These are phyloP conservation scores for Cephus cinctus DNA, from an alignment of 1,140 invertebrate species.

Conservation along the genomic window DNA sequence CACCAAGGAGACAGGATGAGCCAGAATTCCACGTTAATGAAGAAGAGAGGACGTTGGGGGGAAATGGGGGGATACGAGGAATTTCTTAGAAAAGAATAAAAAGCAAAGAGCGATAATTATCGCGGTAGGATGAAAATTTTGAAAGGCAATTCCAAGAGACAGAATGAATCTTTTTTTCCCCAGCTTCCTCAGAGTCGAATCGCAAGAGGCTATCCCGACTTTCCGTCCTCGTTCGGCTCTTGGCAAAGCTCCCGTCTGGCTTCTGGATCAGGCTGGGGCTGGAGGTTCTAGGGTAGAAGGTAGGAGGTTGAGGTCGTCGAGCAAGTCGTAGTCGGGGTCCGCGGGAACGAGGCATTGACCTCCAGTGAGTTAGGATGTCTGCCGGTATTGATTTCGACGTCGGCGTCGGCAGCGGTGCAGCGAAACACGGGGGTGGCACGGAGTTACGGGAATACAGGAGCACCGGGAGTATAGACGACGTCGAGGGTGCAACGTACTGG, in stretches of 20 bases:
- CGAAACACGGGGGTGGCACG: slow-evolving; percentile 12
- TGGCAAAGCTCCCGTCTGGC: slow-evolving; percentile 28
- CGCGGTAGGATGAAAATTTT: too few relatives aligned
- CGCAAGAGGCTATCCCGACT: too few relatives aligned
- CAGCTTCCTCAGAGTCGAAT: too few relatives aligned
- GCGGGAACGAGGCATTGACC: slow-evolving; percentile 48
- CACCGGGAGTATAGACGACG: slow-evolving; percentile 1
- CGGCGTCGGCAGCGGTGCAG: slow-evolving; percentile 19
- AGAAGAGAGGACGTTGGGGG: too few relatives aligned
- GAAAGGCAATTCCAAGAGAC: too few relatives aligned
- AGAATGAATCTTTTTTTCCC: too few relatives aligned
- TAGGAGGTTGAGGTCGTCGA: slow-evolving; percentile 46
- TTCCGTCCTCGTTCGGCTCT: too few relatives aligned
- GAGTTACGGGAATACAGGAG: background rate
- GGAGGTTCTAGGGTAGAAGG: slow-evolving; percentile 18
- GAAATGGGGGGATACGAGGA: too few relatives aligned
- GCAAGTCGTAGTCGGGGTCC: slow-evolving; percentile 24
- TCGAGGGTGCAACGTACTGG: slow-evolving; percentile 15
- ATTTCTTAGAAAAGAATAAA: too few relatives aligned
- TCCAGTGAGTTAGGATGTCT: slow-evolving; percentile 49
- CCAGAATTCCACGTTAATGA: too few relatives aligned
- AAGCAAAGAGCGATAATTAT: too few relatives aligned
- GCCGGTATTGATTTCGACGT: slow-evolving; percentile 32
- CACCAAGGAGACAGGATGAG: too few relatives aligned
- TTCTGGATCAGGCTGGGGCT: slow-evolving; percentile 18